These are phyloP conservation scores for Euthynnus affinis DNA, from an alignment of 2,797 vertebrate species.

Conservation along the genomic window DNA sequence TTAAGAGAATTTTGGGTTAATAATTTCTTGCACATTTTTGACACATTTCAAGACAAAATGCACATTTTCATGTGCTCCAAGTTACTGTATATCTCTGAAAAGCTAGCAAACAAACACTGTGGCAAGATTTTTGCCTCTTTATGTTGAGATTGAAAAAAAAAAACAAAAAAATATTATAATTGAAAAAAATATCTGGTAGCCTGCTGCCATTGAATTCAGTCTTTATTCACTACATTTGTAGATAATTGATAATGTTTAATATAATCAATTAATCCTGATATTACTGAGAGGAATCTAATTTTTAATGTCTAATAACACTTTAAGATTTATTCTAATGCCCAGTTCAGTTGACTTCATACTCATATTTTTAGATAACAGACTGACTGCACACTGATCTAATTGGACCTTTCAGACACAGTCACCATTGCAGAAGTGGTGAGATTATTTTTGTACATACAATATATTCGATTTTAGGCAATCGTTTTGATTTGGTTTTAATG, in stretches of 20 bases:
- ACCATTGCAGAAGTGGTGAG: conserved; percentile 50
- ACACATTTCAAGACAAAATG: conserved; percentile 27
- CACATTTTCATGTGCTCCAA: conserved; percentile 5
- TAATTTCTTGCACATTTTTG: not conserved
- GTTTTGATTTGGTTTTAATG: conserved; percentile 64
- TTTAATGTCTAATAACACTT: conserved; percentile 17
- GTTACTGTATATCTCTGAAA: conserved; percentile 12
- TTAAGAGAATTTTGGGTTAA: not conserved
- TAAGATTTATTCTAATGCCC: not conserved
- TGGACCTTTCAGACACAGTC: conserved; percentile 22
- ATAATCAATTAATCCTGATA: conserved; percentile 12
- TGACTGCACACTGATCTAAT: conserved; percentile 31
- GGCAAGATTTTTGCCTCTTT: not conserved
- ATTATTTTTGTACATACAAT: conserved; percentile 56
- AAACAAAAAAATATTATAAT: not conserved
- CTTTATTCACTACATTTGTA: conserved; percentile 13
- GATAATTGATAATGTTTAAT: conserved; percentile 11
- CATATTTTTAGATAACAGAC: not conserved
- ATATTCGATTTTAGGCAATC: conserved; percentile 48
- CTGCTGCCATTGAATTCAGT: conserved; percentile 6
- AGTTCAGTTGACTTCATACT: not conserved
- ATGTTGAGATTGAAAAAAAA: not conserved
- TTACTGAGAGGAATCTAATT: conserved; percentile 15
- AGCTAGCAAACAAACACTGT: conserved; percentile 4
- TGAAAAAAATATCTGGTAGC: not conserved